A percentile compares a stretch with the other conserved stretches of the same genome.
Conservation (phyloP, 2,888 invertebrate species). For the Eudasyphora cyanicolor region DNA sequence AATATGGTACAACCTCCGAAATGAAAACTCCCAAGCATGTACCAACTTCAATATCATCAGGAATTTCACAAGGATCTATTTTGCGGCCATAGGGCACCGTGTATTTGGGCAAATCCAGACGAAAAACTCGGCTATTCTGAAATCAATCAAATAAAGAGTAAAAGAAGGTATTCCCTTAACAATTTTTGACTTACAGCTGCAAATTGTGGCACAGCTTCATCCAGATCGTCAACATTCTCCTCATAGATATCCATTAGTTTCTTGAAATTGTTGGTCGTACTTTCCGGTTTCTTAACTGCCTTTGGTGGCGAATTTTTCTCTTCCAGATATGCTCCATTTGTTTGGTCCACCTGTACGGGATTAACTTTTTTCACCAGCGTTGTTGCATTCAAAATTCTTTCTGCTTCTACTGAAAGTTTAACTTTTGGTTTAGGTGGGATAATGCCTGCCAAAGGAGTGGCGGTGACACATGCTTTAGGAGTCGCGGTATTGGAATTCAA, state of each 20-base stretch:
- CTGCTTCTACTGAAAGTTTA: conserved; percentile 18
- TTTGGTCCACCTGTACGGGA: not conserved
- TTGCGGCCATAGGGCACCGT: conserved; percentile 69
- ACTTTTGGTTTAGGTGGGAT: conserved; percentile 2
- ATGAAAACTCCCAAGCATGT: conserved; percentile 68
- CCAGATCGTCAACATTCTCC: conserved; percentile 51
- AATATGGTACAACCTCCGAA: conserved; percentile 66
- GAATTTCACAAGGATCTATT: conserved; percentile 64
- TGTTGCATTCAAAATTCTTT: not conserved
- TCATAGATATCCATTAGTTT: conserved; percentile 41
- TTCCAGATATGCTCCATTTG: too few relatives aligned
- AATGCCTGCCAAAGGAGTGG: not conserved
- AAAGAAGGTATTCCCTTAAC: not conserved
- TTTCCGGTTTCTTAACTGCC: not conserved
- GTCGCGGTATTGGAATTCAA: not conserved
- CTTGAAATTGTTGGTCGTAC: not conserved
- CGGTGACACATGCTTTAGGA: not conserved
- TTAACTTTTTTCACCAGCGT: not conserved
- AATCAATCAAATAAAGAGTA: conserved; percentile 23
- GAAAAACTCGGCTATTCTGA: conserved; percentile 72
- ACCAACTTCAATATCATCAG: conserved; percentile 54
- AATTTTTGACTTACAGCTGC: conserved; percentile 71
- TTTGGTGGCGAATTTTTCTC: not conserved
- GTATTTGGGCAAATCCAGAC: conserved; percentile 72
- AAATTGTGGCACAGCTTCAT: conserved; percentile 74